These are phyloP conservation scores for Pseudopodoces humilis DNA, from an alignment of 2,113 vertebrate species.

Conservation along the genomic window DNA sequence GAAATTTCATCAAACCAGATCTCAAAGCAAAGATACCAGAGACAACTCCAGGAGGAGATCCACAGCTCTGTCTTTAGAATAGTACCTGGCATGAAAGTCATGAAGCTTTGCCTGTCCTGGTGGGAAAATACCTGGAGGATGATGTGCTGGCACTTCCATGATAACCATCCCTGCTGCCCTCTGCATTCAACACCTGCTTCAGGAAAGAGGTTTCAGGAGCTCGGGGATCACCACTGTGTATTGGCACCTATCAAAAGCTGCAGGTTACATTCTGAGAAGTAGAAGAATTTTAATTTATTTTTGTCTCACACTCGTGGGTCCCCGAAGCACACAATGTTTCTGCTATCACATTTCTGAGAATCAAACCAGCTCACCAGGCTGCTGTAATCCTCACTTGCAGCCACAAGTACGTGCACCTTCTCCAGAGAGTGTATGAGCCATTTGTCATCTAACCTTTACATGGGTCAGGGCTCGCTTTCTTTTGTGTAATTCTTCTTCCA, in stretches of 20 bases:
- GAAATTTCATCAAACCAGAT: not conserved
- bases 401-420: not conserved
- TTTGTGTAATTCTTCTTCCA: not conserved
- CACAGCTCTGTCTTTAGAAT: not conserved
- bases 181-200: not conserved
- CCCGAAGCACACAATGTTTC: not conserved
- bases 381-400: not conserved
- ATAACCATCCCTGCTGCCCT: not conserved
- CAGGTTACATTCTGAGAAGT: not conserved
- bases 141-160: not conserved
- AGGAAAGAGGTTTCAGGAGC: not conserved
- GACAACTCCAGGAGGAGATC: not conserved
- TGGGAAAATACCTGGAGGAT: not conserved
- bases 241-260: not conserved
- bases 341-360: not conserved
- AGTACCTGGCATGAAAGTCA: not conserved
- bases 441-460: not conserved
- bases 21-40: not conserved
- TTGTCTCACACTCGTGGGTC: fast-evolving
- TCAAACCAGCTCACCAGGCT: not conserved
- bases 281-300: not conserved
- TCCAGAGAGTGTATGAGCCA: not conserved
- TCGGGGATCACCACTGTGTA: fast-evolving
- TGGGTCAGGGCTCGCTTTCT: not conserved
- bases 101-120: fast-evolving